phyloP scores from a whole-genome alignment of 2,888 invertebrate species.

The Hedychridium roseum region DNA sequence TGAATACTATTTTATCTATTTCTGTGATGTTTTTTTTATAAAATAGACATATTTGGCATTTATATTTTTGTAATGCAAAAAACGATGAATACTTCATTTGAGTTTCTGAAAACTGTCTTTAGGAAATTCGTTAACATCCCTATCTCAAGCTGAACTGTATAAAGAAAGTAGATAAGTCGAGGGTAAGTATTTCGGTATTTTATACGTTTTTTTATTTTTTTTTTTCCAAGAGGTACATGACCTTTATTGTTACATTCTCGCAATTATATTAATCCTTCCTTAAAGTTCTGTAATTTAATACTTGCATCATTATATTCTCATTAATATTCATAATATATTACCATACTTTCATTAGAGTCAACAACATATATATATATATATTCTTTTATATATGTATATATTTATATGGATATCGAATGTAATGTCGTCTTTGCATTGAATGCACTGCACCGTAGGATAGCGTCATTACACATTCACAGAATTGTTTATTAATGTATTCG shows the following conservation, averaged over 20 bases:
- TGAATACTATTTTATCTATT: too few species aligned
- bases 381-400: slow-evolving; percentile 50
- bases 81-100: too few species aligned
- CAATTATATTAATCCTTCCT: slow-evolving; percentile 53
- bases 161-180: too few species aligned
- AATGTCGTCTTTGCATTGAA: slow-evolving; percentile 52
- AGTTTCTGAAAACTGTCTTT: too few species aligned
- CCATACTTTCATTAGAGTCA: slow-evolving; percentile 64
- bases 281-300: slow-evolving; percentile 47
- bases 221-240: slow-evolving; percentile 60
- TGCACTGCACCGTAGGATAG: slow-evolving; percentile 53
- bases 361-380: slow-evolving; percentile 61
- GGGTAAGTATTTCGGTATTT: too few species aligned
- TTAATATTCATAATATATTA: slow-evolving; percentile 55
- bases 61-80: too few species aligned
- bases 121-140: too few species aligned
- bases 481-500: slow-evolving; percentile 29
- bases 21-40: too few species aligned
- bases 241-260: slow-evolving; percentile 58
- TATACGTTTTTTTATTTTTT: slow-evolving; percentile 48
- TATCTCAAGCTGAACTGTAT: too few species aligned
- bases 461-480: slow-evolving; percentile 46
- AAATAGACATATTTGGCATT: too few species aligned
- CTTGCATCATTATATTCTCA: slow-evolving; percentile 46
- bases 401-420: slow-evolving; percentile 59